phyloP scores from a whole-genome alignment of 2,888 invertebrate genomes.

The Luffia ferchaultella region DNA sequence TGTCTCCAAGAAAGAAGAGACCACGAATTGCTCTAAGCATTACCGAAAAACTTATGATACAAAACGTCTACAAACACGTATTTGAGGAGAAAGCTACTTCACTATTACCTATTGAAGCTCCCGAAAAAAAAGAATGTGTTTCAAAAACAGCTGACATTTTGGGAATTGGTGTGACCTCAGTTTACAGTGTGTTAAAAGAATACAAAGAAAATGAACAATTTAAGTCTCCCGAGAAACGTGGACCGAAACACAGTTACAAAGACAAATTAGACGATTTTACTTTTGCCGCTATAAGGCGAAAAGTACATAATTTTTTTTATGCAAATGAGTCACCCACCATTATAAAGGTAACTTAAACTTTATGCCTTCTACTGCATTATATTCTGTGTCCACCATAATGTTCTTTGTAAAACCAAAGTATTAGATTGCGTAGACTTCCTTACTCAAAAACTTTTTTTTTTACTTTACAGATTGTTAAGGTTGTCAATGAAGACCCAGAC shows the following conservation, averaged over 20 bases:
- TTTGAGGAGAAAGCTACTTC: conserved; percentile 17
- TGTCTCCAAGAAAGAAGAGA: conserved; percentile 17
- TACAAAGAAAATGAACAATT: conserved; percentile 18
- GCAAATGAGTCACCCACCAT: conserved; percentile 19
- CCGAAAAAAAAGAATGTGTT: no score
- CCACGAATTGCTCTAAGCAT: conserved; percentile 13
- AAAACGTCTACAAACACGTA: conserved; percentile 19
- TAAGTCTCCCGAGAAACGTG: conserved; percentile 14
- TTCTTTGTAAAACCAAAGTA: conserved; percentile 13
- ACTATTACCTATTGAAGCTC: conserved; percentile 13
- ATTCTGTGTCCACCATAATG: conserved; percentile 13
- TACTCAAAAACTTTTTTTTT: conserved; percentile 13
- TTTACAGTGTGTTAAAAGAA: conserved; percentile 16
- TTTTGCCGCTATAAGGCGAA: conserved; percentile 19
- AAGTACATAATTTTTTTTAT: conserved; percentile 19
- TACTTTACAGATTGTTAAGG: neutral
- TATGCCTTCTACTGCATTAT: conserved; percentile 14
- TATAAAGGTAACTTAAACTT: conserved; percentile 15
- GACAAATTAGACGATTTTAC: conserved; percentile 20
- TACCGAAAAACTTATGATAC: conserved; percentile 16
- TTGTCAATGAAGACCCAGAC: conserved; percentile 6
- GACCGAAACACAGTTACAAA: conserved; percentile 20
- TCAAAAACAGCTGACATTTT: conserved; percentile 16
- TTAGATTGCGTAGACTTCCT: conserved; percentile 14
- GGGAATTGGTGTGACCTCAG: conserved; percentile 17